A percentile compares a stretch with the other conserved stretches of the same genome.
Evolutionary conservation across 2,888 invertebrate species (phyloP).

Genomic region (Epinotia nisella): DNA sequence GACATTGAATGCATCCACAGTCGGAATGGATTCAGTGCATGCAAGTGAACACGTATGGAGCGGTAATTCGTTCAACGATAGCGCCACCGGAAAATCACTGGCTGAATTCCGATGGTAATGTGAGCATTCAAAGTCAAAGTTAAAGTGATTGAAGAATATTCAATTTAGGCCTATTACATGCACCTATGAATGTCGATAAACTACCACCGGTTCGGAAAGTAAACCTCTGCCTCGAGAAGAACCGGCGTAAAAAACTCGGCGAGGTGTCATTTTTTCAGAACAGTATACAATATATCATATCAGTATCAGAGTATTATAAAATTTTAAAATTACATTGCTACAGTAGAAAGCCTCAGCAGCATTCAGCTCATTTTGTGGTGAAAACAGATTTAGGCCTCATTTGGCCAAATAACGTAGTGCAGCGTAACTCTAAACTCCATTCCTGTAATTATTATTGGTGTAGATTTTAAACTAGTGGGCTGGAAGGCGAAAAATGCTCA

Average conservation of each 20-base stretch:
- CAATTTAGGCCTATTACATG: too few relatives aligned
- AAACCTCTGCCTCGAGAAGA: too few relatives aligned
- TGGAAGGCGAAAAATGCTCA: neutral
- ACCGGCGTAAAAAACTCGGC: too few relatives aligned
- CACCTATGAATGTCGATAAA: too few relatives aligned
- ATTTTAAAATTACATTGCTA: too few relatives aligned
- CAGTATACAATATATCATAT: too few relatives aligned
- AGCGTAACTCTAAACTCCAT: neutral
- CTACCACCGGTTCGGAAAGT: too few relatives aligned
- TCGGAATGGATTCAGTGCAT: conserved; percentile 34
- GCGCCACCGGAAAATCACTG: conserved; percentile 30
- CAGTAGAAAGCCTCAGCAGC: too few relatives aligned
- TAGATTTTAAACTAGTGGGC: neutral
- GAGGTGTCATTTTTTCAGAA: too few relatives aligned
- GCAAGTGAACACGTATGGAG: conserved; percentile 32
- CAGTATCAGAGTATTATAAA: too few relatives aligned
- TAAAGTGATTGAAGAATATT: too few relatives aligned
- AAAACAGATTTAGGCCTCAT: neutral
- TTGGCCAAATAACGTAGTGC: neutral
- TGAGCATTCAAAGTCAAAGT: too few relatives aligned
- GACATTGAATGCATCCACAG: conserved; percentile 23
- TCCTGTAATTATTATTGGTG: neutral
- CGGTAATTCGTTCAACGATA: conserved; percentile 42
- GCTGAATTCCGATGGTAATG: conserved; percentile 34
- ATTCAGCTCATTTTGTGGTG: conserved; percentile 5